Conservation (phyloP, 2,113 vertebrate genomes). For the Illadopsis cleaveri region DNA sequence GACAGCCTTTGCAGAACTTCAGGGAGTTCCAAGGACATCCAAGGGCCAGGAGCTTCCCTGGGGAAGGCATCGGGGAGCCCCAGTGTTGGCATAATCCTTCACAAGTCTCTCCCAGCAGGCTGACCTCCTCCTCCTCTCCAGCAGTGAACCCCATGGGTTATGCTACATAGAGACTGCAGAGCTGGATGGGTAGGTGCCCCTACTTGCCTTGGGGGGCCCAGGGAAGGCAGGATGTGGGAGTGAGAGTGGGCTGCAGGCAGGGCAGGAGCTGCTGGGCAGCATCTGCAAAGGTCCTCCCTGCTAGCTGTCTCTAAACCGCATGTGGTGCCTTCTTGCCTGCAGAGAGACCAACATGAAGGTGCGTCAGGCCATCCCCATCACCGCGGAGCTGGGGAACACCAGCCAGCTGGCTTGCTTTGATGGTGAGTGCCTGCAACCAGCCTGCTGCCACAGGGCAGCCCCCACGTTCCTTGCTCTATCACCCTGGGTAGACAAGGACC, state of each 20-base stretch:
- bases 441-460: fast-evolving
- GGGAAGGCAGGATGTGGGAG: not conserved
- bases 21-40: not conserved
- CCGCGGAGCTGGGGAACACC: slow-evolving; percentile 83
- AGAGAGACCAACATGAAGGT: slow-evolving; percentile 98
- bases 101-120: slow-evolving; percentile 74
- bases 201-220: fast-evolving
- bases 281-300: fast-evolving
- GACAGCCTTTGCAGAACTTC: not conserved
- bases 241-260: not conserved
- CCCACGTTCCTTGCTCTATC: fast-evolving
- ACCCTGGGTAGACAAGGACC: not conserved
- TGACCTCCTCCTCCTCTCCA: slow-evolving; percentile 93
- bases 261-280: not conserved
- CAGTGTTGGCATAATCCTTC: not conserved
- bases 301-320: fast-evolving
- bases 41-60: not conserved
- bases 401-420: slow-evolving; percentile 85
- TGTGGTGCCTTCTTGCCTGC: not conserved
- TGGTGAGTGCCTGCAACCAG: slow-evolving; percentile 65
- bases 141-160: slow-evolving; percentile 93
- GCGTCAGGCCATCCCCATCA: slow-evolving; percentile 88
- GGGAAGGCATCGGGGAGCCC: no score
- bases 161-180: slow-evolving; percentile 97
- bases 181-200: slow-evolving; percentile 86